phyloP scores from a whole-genome alignment of 2,113 vertebrate species.

The Chamaea fasciata region DNA sequence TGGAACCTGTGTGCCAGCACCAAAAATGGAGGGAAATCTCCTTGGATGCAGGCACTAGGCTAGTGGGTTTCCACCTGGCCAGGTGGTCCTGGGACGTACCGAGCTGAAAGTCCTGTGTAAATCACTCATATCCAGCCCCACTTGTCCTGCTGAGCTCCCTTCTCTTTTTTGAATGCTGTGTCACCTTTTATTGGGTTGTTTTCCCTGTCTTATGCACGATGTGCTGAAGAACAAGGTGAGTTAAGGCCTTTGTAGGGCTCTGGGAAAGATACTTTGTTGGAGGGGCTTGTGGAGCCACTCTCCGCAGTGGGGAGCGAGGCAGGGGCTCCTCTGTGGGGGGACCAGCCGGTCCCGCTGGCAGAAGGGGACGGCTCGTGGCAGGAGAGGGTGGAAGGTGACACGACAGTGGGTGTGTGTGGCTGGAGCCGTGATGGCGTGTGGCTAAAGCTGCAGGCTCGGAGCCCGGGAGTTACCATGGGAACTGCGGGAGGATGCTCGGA shows the following conservation, averaged over 20 bases:
- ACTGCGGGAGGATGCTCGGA: background rate
- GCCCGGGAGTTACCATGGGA: constrained; percentile 33
- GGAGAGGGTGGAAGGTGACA: background rate
- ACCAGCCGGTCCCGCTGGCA: background rate
- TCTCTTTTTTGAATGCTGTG: background rate
- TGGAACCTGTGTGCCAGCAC: background rate
- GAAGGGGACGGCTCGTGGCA: rapidly evolving
- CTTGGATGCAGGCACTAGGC: background rate
- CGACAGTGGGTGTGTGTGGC: background rate
- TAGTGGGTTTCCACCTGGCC: background rate
- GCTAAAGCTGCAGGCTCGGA: background rate
- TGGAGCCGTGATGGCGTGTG: background rate
- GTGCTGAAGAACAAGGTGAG: background rate
- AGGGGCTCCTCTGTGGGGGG: background rate
- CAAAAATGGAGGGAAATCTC: background rate
- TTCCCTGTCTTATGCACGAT: background rate
- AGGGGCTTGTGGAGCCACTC: background rate
- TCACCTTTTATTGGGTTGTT: background rate
- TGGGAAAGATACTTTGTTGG: background rate
- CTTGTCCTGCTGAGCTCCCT: background rate
- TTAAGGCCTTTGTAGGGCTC: background rate
- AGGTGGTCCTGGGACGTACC: rapidly evolving
- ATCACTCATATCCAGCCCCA: rapidly evolving
- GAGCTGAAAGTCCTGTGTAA: background rate
- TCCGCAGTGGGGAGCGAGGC: rapidly evolving